These are phyloP conservation scores for Lottia gigantea DNA, from an alignment of 2,888 invertebrate genomes.

Conservation along the genomic window DNA sequence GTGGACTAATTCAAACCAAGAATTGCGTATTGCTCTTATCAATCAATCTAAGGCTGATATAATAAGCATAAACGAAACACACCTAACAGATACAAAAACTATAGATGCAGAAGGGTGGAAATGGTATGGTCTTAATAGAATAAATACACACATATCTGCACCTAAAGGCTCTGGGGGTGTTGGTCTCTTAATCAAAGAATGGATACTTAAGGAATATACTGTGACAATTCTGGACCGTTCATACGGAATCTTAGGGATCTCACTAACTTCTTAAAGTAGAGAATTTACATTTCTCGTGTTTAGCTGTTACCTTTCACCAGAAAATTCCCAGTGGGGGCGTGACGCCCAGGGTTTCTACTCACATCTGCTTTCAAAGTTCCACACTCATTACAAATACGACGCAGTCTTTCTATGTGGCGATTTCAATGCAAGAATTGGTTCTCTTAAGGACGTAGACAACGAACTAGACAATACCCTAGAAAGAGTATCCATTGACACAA, in stretches of 20 bases:
- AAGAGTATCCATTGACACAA: not conserved
- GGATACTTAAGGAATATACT: not conserved
- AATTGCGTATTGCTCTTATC: constrained; percentile 7
- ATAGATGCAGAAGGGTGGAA: constrained; percentile 9
- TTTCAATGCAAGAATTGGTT: constrained; percentile 8
- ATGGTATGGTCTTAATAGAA: constrained; percentile 16
- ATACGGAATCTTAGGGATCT: not conserved
- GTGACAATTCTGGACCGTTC: not conserved
- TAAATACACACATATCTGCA: constrained; percentile 12
- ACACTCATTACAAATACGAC: not conserved
- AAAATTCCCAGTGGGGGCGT: constrained; percentile 1
- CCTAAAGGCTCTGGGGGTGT: constrained; percentile 6
- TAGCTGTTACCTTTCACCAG: constrained; percentile 7
- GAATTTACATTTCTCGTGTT: not conserved
- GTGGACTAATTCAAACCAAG: constrained; percentile 17
- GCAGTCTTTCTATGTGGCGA: constrained; percentile 8
- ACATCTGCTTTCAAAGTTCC: not conserved
- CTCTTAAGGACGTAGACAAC: not conserved
- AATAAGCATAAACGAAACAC: constrained; percentile 17
- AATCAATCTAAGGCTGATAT: constrained; percentile 11
- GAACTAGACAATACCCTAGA: not conserved
- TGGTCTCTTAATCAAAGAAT: constrained; percentile 9
- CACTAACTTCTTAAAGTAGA: not conserved
- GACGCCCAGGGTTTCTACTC: not conserved
- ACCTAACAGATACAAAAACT: not conserved